Evolutionary conservation across 1,140 invertebrate species (phyloP).

Genomic region (Hylaeus volcanicus): DNA sequence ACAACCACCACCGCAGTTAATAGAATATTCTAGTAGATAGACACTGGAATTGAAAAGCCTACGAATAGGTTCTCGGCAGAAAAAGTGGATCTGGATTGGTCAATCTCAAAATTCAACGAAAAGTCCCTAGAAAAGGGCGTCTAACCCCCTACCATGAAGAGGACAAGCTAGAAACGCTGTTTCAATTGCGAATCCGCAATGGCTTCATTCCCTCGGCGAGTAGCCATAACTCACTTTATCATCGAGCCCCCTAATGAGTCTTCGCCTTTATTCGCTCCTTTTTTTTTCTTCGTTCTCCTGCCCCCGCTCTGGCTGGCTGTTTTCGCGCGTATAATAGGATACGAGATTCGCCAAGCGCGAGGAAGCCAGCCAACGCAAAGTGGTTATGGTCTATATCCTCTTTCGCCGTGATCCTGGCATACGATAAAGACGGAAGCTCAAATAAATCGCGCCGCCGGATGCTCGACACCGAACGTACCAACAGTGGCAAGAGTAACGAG

Average conservation of each 20-base stretch:
- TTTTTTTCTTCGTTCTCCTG: neutral
- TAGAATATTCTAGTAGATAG: no score
- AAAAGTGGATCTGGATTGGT: no score
- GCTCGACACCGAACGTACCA: conserved; percentile 64
- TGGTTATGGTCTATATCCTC: conserved; percentile 72
- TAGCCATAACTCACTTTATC: conserved; percentile 46
- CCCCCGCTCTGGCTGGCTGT: neutral
- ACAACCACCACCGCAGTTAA: no score
- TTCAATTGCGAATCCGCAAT: conserved; percentile 35
- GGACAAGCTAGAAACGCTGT: conserved; percentile 30
- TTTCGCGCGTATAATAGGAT: conserved; percentile 36
- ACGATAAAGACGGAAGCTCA: conserved; percentile 73
- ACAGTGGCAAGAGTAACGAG: conserved; percentile 67
- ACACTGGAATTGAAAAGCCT: no score
- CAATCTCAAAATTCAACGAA: no score
- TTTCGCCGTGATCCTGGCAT: conserved; percentile 64
- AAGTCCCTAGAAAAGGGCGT: neutral
- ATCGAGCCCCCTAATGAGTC: conserved; percentile 48
- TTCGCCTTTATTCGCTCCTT: conserved; percentile 12
- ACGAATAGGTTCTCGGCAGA: no score
- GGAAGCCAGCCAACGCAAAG: conserved; percentile 62
- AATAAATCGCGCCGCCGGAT: conserved; percentile 71
- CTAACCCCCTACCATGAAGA: neutral
- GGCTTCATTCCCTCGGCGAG: conserved; percentile 25
- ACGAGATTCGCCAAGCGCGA: conserved; percentile 35